Percentiles rank a stretch among this genome's conserved stretches.
Conservation (phyloP, 2,113 vertebrate genomes). For the Rhabdomys dilectus region DNA sequence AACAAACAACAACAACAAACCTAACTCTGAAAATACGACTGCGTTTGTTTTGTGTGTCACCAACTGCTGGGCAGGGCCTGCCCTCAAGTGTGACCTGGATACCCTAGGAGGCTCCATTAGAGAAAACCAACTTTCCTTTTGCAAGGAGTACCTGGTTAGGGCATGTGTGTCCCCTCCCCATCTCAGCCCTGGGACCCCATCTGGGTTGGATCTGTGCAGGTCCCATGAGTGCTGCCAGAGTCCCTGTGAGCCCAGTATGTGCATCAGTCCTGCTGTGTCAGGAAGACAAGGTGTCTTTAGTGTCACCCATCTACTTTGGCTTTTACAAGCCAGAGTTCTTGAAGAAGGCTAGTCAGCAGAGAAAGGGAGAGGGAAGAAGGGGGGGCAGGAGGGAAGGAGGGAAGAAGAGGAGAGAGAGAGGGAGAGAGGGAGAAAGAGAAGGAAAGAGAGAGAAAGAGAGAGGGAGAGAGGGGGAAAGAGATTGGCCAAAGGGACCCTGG, state of each 20-base stretch:
- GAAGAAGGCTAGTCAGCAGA: neutral
- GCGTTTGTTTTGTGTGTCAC: neutral
- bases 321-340: neutral
- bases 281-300: neutral
- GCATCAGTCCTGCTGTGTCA: neutral
- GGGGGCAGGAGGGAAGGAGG: no score
- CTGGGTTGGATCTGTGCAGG: neutral
- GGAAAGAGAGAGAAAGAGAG: neutral
- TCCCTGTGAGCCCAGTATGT: neutral
- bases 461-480: neutral
- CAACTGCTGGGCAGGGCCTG: neutral
- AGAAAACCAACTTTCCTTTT: neutral
- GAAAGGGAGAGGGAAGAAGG: no score
- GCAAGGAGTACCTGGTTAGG: neutral
- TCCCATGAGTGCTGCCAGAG: neutral
- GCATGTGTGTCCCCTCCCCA: neutral
- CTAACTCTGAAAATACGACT: neutral
- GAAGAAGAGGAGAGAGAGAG: no score
- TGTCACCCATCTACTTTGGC: no score
- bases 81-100: neutral
- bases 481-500: neutral
- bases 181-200: neutral
- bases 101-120: neutral
- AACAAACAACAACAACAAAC: neutral
- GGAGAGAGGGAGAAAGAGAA: no score